A percentile compares a stretch with the other conserved stretches of the same genome.
Evolutionary conservation across 2,888 invertebrate genomes (phyloP).

Genomic region (Eupithecia abbreviata): DNA sequence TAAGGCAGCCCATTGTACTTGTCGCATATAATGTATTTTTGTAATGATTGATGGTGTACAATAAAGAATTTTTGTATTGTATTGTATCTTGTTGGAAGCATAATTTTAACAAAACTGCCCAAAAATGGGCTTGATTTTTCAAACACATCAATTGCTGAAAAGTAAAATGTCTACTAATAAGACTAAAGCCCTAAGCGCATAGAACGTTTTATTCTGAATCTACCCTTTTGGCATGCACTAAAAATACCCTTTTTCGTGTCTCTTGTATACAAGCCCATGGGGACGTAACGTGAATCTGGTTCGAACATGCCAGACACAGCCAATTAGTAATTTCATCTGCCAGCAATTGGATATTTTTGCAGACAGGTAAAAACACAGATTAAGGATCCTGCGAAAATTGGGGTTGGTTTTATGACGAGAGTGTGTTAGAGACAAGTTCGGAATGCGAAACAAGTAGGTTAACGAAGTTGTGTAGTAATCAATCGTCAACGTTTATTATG

Average conservation of each 20-base stretch:
- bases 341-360: slow-evolving; percentile 18
- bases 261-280: slow-evolving; percentile 14
- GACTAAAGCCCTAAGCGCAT: neutral
- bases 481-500: neutral
- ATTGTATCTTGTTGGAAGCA: too few relatives aligned
- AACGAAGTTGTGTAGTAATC: neutral
- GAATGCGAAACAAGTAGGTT: neutral
- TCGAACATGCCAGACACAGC: slow-evolving; percentile 17
- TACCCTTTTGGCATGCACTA: neutral
- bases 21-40: too few relatives aligned
- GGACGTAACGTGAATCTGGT: slow-evolving; percentile 25
- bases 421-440: neutral
- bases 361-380: slow-evolving; percentile 5
- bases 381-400: slow-evolving; percentile 6
- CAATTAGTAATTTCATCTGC: slow-evolving; percentile 30
- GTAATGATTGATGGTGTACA: too few relatives aligned
- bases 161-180: neutral
- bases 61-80: too few relatives aligned
- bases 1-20: too few relatives aligned
- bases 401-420: neutral
- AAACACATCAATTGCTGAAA: neutral
- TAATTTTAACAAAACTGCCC: too few relatives aligned
- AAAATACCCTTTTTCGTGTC: slow-evolving; percentile 10
- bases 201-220: neutral
- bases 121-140: too few relatives aligned